phyloP scores from a whole-genome alignment of 2,888 invertebrate genomes.

The Chouioia cunea region DNA sequence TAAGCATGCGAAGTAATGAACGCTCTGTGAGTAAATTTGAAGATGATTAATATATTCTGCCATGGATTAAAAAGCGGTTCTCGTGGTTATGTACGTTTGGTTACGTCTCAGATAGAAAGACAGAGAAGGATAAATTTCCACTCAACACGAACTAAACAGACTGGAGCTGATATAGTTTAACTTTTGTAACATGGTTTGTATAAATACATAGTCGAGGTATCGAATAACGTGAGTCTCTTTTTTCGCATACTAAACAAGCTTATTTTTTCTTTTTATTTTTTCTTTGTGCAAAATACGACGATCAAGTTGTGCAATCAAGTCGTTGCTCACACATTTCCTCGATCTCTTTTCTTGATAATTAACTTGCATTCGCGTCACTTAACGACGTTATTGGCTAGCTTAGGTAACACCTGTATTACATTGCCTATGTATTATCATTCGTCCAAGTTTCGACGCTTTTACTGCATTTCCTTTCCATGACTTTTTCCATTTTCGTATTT shows the following conservation, averaged over 20 bases:
- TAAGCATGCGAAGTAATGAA: neutral
- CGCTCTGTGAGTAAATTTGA: neutral
- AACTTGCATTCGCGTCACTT: slow-evolving; percentile 15
- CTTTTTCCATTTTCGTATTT: too few relatives aligned
- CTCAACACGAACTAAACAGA: too few relatives aligned
- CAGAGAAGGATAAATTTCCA: too few relatives aligned
- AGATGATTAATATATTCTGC: neutral
- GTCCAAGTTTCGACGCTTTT: too few relatives aligned
- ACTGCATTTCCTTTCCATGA: too few relatives aligned
- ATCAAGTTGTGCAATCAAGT: slow-evolving; percentile 13
- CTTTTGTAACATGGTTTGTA: too few relatives aligned
- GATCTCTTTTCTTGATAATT: slow-evolving; percentile 29
- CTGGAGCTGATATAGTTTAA: too few relatives aligned
- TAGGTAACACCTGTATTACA: neutral
- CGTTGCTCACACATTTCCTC: neutral
- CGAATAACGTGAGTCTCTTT: neutral
- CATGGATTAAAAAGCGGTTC: neutral
- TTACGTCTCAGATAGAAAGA: too few relatives aligned
- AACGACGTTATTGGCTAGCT: neutral
- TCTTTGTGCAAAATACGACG: neutral
- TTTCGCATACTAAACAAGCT: slow-evolving; percentile 11
- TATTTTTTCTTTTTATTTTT: too few relatives aligned
- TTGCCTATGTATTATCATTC: neutral
- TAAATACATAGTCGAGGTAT: too few relatives aligned
- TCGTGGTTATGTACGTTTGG: neutral